A percentile compares a stretch with the other conserved stretches of the same genome.
These are phyloP conservation scores for Phyllotreta striolata DNA, from an alignment of 2,888 invertebrate genomes.

Conservation along the genomic window DNA sequence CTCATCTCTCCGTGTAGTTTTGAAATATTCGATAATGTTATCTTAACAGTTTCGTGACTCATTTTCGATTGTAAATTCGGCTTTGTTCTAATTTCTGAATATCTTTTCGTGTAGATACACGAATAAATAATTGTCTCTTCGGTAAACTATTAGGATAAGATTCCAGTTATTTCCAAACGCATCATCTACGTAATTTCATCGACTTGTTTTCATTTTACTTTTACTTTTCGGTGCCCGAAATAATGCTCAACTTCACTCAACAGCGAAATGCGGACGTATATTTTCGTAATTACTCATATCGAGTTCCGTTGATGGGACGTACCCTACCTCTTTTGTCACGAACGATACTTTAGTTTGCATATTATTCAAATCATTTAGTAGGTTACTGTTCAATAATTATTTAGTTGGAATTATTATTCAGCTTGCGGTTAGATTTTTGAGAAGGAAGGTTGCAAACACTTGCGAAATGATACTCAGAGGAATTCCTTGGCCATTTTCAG, in stretches of 20 bases:
- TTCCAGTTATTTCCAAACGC: no score
- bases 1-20: slow-evolving; percentile 12
- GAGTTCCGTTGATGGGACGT: not conserved
- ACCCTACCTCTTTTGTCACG: slow-evolving; percentile 15
- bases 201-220: no score
- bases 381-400: slow-evolving; percentile 15
- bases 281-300: slow-evolving; percentile 17
- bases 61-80: slow-evolving; percentile 10
- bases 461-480: slow-evolving; percentile 15
- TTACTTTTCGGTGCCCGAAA: no score
- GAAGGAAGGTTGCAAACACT: slow-evolving; percentile 19
- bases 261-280: slow-evolving; percentile 6
- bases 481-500: slow-evolving; percentile 15
- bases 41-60: slow-evolving; percentile 18
- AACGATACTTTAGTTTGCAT: slow-evolving; percentile 13
- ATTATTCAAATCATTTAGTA: slow-evolving; percentile 15
- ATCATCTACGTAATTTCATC: no score
- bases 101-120: not conserved
- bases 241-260: no score
- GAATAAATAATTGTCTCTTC: no score
- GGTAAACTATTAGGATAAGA: no score
- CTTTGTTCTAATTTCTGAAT: slow-evolving; percentile 11
- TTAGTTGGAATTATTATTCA: slow-evolving; percentile 20
- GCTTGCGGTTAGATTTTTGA: slow-evolving; percentile 19
- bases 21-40: slow-evolving; percentile 17